phyloP scores from a whole-genome alignment of 2,113 vertebrate genomes.

The Ochotona curzoniae region DNA sequence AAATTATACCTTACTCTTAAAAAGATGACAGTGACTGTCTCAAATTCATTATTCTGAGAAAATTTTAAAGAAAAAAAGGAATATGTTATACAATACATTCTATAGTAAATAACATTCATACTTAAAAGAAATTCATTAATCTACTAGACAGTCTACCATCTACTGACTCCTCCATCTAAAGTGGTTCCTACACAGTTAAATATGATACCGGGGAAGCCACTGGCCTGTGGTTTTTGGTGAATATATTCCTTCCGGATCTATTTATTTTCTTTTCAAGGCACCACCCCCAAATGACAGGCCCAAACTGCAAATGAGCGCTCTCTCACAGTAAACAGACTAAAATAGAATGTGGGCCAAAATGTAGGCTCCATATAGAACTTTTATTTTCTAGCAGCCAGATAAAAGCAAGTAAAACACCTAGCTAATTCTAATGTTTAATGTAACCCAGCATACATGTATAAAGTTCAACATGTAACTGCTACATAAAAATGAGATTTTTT shows the following conservation, averaged over 20 bases:
- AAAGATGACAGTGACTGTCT: neutral
- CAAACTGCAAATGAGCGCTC: neutral
- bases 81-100: neutral
- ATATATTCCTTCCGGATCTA: neutral
- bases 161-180: neutral
- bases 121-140: constrained; percentile 23
- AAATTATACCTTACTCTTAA: constrained; percentile 8
- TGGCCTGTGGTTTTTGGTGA: neutral
- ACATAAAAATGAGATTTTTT: neutral
- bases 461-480: neutral
- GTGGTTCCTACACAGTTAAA: neutral
- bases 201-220: neutral
- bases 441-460: neutral
- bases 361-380: neutral
- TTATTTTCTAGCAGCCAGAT: neutral
- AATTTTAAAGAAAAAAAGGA: neutral
- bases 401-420: neutral
- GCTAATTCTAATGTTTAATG: neutral
- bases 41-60: constrained; percentile 26
- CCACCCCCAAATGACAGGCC: neutral
- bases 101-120: neutral
- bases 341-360: neutral
- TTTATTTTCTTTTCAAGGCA: constrained; percentile 15
- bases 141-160: neutral
- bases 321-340: constrained; percentile 23